Percentiles rank a stretch among this genome's conserved stretches.
Conservation (phyloP, 2,888 invertebrate species). For the Theodoxus fluviatilis region DNA sequence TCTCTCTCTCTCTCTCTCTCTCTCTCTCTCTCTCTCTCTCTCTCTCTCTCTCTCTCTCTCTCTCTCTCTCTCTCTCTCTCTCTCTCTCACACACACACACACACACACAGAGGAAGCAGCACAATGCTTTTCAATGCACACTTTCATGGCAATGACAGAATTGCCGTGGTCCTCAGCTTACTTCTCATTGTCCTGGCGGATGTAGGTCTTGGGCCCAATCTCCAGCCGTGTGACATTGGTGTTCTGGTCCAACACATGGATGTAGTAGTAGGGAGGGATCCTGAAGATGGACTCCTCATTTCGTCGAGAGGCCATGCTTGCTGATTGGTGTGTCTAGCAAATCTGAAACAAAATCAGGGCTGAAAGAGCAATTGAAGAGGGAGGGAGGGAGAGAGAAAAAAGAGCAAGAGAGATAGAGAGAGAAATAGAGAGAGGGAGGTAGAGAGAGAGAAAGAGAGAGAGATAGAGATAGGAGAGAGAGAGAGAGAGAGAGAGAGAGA, state of each 20-base stretch:
- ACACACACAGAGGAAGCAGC: not conserved
- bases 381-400: conserved; percentile 14
- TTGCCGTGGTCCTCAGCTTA: conserved; percentile 34
- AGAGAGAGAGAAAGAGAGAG: too few relatives aligned
- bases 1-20: too few relatives aligned
- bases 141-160: not conserved
- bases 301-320: conserved; percentile 29
- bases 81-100: not conserved
- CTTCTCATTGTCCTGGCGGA: conserved; percentile 69
- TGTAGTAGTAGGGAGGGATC: conserved; percentile 67
- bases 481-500: too few relatives aligned
- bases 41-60: too few relatives aligned
- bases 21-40: too few relatives aligned
- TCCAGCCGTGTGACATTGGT: conserved; percentile 67
- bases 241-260: conserved; percentile 69
- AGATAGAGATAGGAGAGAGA: too few relatives aligned
- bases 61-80: too few relatives aligned
- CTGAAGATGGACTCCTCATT: conserved; percentile 58
- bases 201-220: conserved; percentile 68
- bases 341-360: not conserved
- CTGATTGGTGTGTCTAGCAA: not conserved
- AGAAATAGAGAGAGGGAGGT: conserved; percentile 10
- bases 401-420: conserved; percentile 21
- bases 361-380: not conserved
- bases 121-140: not conserved